These are phyloP conservation scores for Corythornis vintsioides DNA, from an alignment of 2,113 vertebrate species.

Conservation along the genomic window DNA sequence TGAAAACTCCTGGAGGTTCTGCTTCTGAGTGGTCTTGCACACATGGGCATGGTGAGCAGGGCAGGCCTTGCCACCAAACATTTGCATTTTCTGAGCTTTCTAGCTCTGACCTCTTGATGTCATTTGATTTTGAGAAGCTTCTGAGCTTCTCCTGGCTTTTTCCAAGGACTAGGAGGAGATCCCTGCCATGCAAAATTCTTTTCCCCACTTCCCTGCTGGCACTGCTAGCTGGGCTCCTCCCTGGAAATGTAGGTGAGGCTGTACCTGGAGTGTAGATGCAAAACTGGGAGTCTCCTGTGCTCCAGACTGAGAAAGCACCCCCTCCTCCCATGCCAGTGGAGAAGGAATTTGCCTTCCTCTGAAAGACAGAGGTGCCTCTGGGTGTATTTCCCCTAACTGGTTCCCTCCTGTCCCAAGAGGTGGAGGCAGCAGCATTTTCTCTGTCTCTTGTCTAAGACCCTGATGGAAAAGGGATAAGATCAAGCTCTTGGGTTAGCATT, in stretches of 20 bases:
- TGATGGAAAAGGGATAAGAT: background rate
- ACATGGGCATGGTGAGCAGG: background rate
- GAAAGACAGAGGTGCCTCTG: background rate
- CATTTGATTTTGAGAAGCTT: background rate
- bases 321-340: background rate
- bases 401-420: background rate
- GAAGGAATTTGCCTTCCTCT: background rate
- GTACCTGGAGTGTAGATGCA: background rate
- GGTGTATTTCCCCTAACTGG: background rate
- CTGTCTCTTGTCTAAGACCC: background rate
- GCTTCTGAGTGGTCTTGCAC: background rate
- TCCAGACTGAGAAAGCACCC: background rate
- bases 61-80: background rate
- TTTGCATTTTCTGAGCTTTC: background rate
- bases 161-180: background rate
- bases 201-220: background rate
- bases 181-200: background rate
- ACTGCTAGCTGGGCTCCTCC: background rate
- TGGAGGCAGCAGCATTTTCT: background rate
- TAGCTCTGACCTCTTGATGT: background rate
- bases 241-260: background rate
- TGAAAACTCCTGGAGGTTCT: background rate
- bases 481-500: background rate
- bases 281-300: background rate
- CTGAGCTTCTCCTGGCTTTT: background rate